These are phyloP conservation scores for Gallinago jamesoni DNA, from an alignment of 2,113 vertebrate species.

Conservation along the genomic window DNA sequence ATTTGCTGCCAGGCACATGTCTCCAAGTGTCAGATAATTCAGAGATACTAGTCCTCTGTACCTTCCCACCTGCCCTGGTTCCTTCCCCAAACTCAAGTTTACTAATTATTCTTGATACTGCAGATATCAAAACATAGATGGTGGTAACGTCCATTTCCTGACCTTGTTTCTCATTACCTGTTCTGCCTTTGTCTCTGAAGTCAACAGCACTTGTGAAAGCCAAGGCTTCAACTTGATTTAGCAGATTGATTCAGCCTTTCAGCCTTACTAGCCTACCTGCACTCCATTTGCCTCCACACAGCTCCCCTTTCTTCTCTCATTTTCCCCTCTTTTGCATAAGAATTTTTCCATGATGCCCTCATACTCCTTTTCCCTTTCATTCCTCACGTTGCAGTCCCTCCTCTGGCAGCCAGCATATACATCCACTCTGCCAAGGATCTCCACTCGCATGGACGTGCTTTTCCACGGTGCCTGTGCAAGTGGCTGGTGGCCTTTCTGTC, in stretches of 20 bases:
- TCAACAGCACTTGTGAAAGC: neutral
- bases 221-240: neutral
- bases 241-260: neutral
- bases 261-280: neutral
- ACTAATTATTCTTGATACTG: neutral
- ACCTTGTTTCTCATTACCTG: neutral
- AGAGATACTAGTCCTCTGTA: neutral
- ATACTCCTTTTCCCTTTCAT: neutral
- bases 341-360: neutral
- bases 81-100: neutral
- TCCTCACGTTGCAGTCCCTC: neutral
- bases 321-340: neutral
- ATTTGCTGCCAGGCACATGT: neutral
- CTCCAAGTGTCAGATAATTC: neutral
- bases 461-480: neutral
- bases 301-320: neutral
- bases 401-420: neutral
- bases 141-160: neutral
- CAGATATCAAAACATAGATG: neutral
- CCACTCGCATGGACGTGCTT: fast-evolving
- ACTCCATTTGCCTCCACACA: neutral
- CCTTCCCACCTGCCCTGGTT: neutral
- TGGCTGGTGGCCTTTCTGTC: neutral
- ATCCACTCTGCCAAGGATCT: neutral
- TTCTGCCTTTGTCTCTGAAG: neutral